phyloP scores from a whole-genome alignment of 2,113 vertebrate genomes.

The Lipophrys pholis region DNA sequence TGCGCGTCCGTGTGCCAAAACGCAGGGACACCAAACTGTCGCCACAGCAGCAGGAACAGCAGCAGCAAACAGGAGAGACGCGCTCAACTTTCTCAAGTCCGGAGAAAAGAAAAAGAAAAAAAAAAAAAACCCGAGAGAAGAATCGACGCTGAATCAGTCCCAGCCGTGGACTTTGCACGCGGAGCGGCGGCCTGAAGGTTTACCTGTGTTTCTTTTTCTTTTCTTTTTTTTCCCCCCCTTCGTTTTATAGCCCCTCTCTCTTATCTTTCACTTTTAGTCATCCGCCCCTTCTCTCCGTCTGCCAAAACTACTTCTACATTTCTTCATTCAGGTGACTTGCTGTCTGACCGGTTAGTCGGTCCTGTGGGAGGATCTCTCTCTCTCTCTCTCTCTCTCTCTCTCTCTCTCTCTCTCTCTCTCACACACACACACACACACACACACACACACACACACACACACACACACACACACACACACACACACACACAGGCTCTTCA shows the following conservation, averaged over 20 bases:
- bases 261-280: slow-evolving; percentile 22
- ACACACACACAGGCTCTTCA: slow-evolving; percentile 13
- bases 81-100: background rate
- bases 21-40: slow-evolving; percentile 48
- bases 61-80: too few relatives aligned
- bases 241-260: background rate
- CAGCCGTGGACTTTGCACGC: slow-evolving; percentile 59
- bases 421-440: slow-evolving; percentile 13
- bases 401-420: background rate
- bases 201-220: too few relatives aligned
- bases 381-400: slow-evolving; percentile 3
- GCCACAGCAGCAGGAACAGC: background rate
- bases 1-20: slow-evolving; percentile 53
- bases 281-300: background rate
- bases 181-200: background rate
- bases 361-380: slow-evolving; percentile 12
- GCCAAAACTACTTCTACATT: slow-evolving; percentile 40
- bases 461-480: too few relatives aligned
- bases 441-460: too few relatives aligned
- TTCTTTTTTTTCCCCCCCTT: background rate
- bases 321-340: slow-evolving; percentile 62
- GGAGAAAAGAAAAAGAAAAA: too few relatives aligned
- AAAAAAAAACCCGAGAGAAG: background rate
- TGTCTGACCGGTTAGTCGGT: slow-evolving; percentile 67
- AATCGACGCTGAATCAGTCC: background rate